Evolutionary conservation across 2,888 invertebrate species (phyloP).

Genomic region (Blastobasis adustella): DNA sequence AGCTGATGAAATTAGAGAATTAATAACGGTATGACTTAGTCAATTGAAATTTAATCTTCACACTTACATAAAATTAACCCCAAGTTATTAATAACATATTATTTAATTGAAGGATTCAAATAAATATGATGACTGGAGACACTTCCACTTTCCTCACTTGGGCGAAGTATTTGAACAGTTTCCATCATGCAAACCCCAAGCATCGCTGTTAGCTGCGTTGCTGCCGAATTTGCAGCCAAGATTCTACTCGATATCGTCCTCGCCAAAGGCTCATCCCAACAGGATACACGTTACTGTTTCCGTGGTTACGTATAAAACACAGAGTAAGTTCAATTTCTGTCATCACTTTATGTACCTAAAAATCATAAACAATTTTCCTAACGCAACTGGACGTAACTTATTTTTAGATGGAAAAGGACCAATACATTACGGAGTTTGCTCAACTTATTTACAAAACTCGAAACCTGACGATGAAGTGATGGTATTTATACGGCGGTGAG

Average conservation of each 20-base stretch:
- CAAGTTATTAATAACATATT: background rate
- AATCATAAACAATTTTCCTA: background rate
- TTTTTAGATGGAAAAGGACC: constrained; percentile 83
- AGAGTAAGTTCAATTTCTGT: constrained; percentile 70
- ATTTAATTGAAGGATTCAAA: constrained; percentile 80
- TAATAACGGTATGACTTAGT: constrained; percentile 78
- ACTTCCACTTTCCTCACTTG: constrained; percentile 87
- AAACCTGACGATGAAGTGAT: constrained; percentile 79
- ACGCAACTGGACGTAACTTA: background rate
- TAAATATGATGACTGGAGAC: constrained; percentile 95
- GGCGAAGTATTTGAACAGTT: constrained; percentile 92
- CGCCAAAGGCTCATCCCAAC: constrained; percentile 81
- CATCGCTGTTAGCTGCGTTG: constrained; percentile 86
- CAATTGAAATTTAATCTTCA: background rate
- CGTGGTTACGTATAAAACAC: constrained; percentile 88
- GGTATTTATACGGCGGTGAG: constrained; percentile 86
- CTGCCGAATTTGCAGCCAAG: constrained; percentile 90
- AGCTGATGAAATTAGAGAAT: constrained; percentile 77
- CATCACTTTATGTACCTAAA: background rate
- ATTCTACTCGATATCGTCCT: constrained; percentile 96
- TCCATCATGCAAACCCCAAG: constrained; percentile 87
- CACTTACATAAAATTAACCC: background rate
- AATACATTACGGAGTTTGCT: constrained; percentile 92
- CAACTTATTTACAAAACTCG: constrained; percentile 87
- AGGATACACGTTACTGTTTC: constrained; percentile 94